Conservation (phyloP, 2,888 invertebrate species). For the Polietes domitor region DNA sequence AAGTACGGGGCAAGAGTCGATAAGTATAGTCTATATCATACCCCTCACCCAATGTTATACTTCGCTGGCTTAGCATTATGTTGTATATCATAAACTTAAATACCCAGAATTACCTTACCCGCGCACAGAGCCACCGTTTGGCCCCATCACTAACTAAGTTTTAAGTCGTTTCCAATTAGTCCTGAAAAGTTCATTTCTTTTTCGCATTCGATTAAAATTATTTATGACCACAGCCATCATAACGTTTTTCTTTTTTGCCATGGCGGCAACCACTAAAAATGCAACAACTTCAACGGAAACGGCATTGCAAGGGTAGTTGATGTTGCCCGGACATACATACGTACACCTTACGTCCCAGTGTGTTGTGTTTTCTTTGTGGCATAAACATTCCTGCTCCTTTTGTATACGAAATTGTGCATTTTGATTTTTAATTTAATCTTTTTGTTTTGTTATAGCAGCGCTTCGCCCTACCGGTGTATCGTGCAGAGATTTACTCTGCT, state of each 20-base stretch:
- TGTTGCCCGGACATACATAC: not conserved
- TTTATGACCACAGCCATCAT: not conserved
- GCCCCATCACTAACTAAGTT: too few relatives aligned
- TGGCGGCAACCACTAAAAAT: not conserved
- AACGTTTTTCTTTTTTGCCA: not conserved
- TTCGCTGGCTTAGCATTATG: too few relatives aligned
- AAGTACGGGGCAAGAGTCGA: too few relatives aligned
- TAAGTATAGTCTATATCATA: too few relatives aligned
- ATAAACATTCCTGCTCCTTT: not conserved
- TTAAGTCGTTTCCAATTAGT: too few relatives aligned
- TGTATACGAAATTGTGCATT: constrained; percentile 23
- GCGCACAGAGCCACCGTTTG: too few relatives aligned
- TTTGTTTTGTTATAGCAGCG: constrained; percentile 12
- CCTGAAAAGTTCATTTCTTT: too few relatives aligned
- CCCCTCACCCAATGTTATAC: too few relatives aligned
- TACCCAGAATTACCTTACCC: too few relatives aligned
- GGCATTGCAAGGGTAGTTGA: not conserved
- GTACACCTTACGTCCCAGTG: not conserved
- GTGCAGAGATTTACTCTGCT: not conserved
- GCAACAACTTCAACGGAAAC: not conserved
- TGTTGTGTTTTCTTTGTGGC: not conserved
- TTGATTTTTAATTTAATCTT: constrained; percentile 36
- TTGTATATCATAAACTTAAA: too few relatives aligned
- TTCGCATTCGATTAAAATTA: not conserved
- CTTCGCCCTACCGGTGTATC: not conserved